Percentiles rank a stretch among this genome's conserved stretches.
phyloP scores from a whole-genome alignment of 2,797 vertebrate genomes.

The Poecilia gillii region DNA sequence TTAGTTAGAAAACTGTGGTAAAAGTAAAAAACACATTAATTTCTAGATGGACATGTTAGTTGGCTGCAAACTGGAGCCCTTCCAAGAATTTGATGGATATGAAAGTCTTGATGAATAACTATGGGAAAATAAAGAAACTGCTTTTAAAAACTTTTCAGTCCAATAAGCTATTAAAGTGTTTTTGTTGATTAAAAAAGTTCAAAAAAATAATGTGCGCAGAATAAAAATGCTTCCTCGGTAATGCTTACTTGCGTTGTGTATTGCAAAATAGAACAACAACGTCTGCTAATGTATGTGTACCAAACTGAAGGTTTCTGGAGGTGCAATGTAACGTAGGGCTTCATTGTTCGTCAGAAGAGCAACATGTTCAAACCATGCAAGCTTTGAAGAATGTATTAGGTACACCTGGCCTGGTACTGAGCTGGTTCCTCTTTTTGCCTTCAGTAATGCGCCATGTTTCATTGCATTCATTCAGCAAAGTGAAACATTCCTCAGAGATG shows the following conservation, averaged over 20 bases:
- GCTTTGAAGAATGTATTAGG: neutral
- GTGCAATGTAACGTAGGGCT: neutral
- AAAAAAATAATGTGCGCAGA: neutral
- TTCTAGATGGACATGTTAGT: neutral
- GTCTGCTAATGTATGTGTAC: neutral
- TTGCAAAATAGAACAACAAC: neutral
- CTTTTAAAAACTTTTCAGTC: neutral
- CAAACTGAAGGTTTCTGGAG: neutral
- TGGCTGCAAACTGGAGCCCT: neutral
- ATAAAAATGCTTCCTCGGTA: neutral
- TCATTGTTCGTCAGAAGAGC: neutral
- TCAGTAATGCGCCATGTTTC: neutral
- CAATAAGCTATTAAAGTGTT: neutral
- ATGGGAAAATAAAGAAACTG: neutral
- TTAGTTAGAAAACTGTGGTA: neutral
- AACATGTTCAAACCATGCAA: neutral
- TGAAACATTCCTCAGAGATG: neutral
- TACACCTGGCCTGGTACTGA: neutral
- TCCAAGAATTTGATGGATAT: conserved; percentile 2
- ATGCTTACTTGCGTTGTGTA: neutral
- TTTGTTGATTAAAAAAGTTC: conserved; percentile 3
- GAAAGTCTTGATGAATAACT: neutral
- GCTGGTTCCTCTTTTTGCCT: neutral
- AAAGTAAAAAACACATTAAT: neutral
- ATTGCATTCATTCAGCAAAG: neutral